Conservation (phyloP, 2,113 vertebrate species). For the Phyllopteryx taeniolatus region DNA sequence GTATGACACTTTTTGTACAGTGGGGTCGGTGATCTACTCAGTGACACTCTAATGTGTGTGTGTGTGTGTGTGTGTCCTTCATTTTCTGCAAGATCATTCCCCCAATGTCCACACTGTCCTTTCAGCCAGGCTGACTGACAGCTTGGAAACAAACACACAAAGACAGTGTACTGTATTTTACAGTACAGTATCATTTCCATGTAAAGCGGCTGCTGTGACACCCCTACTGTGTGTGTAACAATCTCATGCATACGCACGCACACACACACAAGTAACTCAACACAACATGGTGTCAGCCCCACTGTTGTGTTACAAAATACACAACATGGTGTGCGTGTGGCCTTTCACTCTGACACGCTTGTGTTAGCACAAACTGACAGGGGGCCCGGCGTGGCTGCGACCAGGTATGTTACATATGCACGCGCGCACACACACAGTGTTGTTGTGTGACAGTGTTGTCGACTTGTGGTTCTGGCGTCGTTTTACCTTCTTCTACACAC, state of each 20-base stretch:
- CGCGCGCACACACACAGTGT: slow-evolving; percentile 17
- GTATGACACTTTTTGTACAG: no score
- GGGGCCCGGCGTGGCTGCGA: slow-evolving; percentile 22
- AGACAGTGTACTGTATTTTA: background rate
- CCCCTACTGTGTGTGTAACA: background rate
- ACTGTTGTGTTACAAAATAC: background rate
- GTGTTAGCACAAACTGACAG: slow-evolving; percentile 50
- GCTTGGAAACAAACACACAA: background rate
- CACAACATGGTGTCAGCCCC: background rate
- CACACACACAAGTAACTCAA: background rate
- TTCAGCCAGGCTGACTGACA: background rate
- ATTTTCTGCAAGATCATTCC: background rate
- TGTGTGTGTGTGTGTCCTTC: background rate
- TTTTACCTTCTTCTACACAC: slow-evolving; percentile 28
- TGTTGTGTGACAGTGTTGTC: slow-evolving; percentile 24
- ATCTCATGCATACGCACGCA: background rate
- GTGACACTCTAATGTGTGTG: background rate
- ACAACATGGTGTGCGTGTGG: background rate
- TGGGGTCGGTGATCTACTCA: background rate
- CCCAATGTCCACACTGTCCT: background rate
- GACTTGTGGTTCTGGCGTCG: slow-evolving; percentile 32
- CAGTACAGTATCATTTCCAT: background rate
- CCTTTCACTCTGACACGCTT: slow-evolving; percentile 6
- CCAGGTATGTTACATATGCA: slow-evolving; percentile 14
- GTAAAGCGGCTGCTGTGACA: background rate